Conservation (phyloP, 2,888 invertebrate species). For the Dynastes maya region DNA sequence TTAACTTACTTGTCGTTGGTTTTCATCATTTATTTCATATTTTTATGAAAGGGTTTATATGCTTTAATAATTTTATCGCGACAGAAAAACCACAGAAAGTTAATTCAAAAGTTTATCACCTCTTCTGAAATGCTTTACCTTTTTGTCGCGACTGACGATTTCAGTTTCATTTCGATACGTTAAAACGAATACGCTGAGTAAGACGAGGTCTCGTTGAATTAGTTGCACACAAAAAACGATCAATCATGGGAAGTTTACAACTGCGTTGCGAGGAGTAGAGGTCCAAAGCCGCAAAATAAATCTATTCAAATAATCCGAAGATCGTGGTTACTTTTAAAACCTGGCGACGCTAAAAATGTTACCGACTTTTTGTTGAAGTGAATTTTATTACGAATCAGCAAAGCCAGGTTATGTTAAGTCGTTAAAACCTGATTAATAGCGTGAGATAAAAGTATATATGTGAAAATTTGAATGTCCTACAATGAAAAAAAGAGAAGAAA, state of each 20-base stretch:
- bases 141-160: conserved; percentile 23
- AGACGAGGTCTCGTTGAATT: neutral
- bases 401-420: neutral
- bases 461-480: neutral
- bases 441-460: neutral
- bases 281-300: neutral
- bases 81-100: neutral
- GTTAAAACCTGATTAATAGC: conserved; percentile 9
- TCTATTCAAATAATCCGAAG: neutral
- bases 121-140: conserved; percentile 10
- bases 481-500: neutral
- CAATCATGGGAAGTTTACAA: neutral
- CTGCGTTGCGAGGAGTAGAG: neutral
- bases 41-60: neutral
- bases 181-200: conserved; percentile 14
- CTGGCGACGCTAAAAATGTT: conserved; percentile 5
- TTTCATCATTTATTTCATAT: no score
- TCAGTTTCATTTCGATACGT: neutral
- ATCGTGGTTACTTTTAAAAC: conserved; percentile 1
- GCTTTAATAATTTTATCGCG: conserved; percentile 9
- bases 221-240: conserved; percentile 2
- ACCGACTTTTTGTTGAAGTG: neutral
- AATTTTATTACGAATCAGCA: neutral
- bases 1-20: no score
- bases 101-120: conserved; percentile 27